Evolutionary conservation across 1,140 invertebrate species (phyloP), one percentile per base, ranked within the genome.

Genomic region (Ceratina calcarata): DNA sequence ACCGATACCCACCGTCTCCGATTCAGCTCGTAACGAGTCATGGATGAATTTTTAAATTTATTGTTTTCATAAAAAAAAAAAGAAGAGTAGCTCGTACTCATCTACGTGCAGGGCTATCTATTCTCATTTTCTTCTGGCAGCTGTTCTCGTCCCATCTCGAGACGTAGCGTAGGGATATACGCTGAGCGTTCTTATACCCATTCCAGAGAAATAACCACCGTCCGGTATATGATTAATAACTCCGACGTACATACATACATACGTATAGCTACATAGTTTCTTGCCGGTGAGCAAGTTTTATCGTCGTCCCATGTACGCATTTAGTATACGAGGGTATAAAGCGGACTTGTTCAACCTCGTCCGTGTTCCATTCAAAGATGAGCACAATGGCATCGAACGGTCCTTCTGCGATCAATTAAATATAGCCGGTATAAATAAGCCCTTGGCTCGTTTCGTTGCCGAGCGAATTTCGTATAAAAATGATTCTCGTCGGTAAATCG

Each of bases 221-320:
- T 80, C 22, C 18, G 22, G 18, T n/a, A 64, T 32, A 71, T 80
- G 78, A 80, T 80, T 80, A 80, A 80, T 80, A 80, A 74, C 78
- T 72, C 62, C 37, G 37, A 6, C 37, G 37, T 45, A 45, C 37
- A 6, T 45, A 45, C 27, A 4, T 32, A 45, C 37, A 10, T 45
- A 45, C 37, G 37, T 45, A 45, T 45, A 45, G 37, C 2, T 16
- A 49, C 78, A 45, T 74, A 80, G 78, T 67, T 32, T 58, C 37
- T 66, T 2, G 53, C 32, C 20, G 62, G 69, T 61, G 49, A 66
- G 70, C 78, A 62, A 67, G 74, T 80, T 74, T 67, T 64, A 80
- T 80, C 62, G 69, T 62, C 37, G 49, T 49, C 32, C 10, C 24
- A 18, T 18, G 70, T 22, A 1, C 55, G 1, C 71, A 27, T 74